Evolutionary conservation across 2,888 invertebrate species (phyloP), one percentile per base, ranked within the genome.

Genomic region (Nasonia oneida): DNA sequence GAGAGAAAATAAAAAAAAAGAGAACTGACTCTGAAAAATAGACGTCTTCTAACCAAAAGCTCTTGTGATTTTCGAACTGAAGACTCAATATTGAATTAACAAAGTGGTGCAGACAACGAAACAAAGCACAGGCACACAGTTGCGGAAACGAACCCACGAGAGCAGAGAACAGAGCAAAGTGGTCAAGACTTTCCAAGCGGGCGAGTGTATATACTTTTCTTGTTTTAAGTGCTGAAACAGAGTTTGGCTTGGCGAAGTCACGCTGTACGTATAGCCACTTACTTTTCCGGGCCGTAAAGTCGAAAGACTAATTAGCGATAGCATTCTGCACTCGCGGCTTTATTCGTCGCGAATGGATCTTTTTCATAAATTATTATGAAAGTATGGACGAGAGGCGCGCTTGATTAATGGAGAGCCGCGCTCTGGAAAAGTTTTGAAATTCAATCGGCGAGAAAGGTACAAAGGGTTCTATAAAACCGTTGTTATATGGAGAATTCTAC

Each of bases 241-340:
- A 42, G 57, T 39, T 29, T 39, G 71, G 39, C 71, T 80, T 42
- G 42, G 42, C 8, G 3, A 42, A 42, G 6, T 42, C 42, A 8
- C 42, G 42, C 42, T 42, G 42, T 42, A 10, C 10, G 1, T 42
- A 39, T 39, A 42, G 5, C n/a, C 5, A 57, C 57, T 57, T 67
- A 47, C 42, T 50, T 70, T 10, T 80, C 23, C 57, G 1, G 18
- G 14, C 29, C 39, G 15, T 14, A 29, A 80, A 57, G 71, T 42
- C 15, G 53, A 50, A 39, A 73, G 53, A 57, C 71, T 80, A 71
- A 80, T 80, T 80, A 80, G 71, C 57, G 71, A 73, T 57, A 73
- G 71, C 23, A 29, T 73, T 80, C 29, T 29, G 29, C 47, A 67
- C 47, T 79, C 33, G 61, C 2, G 4, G n/a, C 23, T 3, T 50